Base-by-base conservation (phyloP, 2,113 vertebrate genomes). In the Mustela lutreola region DNA sequence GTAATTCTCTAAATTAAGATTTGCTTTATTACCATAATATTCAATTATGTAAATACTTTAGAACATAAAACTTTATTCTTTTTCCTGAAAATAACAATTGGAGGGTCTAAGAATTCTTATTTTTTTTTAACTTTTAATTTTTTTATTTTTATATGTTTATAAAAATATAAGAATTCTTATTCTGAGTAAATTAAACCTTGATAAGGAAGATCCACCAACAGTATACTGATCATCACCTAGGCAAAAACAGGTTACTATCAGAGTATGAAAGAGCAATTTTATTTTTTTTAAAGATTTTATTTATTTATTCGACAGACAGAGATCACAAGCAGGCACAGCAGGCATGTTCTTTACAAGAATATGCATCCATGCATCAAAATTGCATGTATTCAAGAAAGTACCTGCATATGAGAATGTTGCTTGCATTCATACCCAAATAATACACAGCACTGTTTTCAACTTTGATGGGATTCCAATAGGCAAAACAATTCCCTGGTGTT, bases 151-250 rank as follows among this genome's bases (percentile, higher is more conserved):
- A 36, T 36, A 36, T 36, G 36, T 36, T 36, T 36, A 36, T 36
- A 36, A 36, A 36, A 36, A 36, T 36, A 36, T 83, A 56, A 5
- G 5, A 92, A 16, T 60, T 85, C 16, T 92, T 8, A 53, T 80
- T 81, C 56, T 96, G 53, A 86, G 39, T 76, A 67, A 60, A 73
- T 73, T 78, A 70, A 94, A 89, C 5, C 22, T 89, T 75, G 67
- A 16, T 83, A 11, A 91, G 58, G 67, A 87, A 33, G 42, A 58
- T 58, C 11, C 11, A 85, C 31, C 65, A 42, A 63, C 58, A 56
- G 4, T 84, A 62, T 65, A 45, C 6, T 78, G 31, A 42, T 96
- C 79, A 39, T n/a, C 26, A 26, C 62, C 15, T 76, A 28, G 14
- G 19, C 83, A 94, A 79, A 9, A 11, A 85, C 11, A 80, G 7